Evolutionary conservation across 1,140 invertebrate genomes (phyloP).

Genomic region (Drosophila paulistorum): DNA sequence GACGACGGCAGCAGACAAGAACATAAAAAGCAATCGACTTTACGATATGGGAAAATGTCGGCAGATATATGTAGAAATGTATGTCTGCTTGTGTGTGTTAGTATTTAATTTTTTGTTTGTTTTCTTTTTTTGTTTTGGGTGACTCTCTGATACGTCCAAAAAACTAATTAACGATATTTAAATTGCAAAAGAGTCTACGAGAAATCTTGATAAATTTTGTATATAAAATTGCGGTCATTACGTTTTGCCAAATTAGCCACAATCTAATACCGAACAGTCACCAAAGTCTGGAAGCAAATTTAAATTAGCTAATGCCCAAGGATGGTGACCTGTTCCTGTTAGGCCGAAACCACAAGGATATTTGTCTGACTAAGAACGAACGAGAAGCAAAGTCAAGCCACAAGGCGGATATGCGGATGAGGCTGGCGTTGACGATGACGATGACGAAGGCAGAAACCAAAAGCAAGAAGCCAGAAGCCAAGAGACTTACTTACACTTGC

Average conservation of each 20-base stretch:
- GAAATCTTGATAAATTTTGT: slow-evolving; percentile 65
- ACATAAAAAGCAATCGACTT: slow-evolving; percentile 46
- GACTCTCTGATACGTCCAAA: slow-evolving; percentile 25
- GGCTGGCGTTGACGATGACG: neutral
- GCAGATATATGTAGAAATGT: slow-evolving; percentile 3
- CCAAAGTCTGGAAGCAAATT: slow-evolving; percentile 50
- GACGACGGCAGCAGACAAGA: slow-evolving; percentile 51
- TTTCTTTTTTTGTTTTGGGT: neutral
- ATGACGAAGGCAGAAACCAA: slow-evolving; percentile 27
- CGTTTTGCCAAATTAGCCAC: slow-evolving; percentile 64
- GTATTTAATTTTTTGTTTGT: neutral
- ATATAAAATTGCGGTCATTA: slow-evolving; percentile 52
- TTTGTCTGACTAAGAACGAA: slow-evolving; percentile 46
- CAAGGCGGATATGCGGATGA: neutral
- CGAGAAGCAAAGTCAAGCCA: slow-evolving; percentile 3
- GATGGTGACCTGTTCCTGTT: slow-evolving; percentile 22
- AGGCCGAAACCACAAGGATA: slow-evolving; percentile 51
- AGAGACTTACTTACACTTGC: slow-evolving; percentile 55
- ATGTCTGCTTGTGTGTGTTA: slow-evolving; percentile 21
- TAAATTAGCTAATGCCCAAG: slow-evolving; percentile 72
- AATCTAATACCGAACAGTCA: slow-evolving; percentile 42
- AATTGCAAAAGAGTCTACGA: slow-evolving; percentile 53
- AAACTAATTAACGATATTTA: slow-evolving; percentile 77
- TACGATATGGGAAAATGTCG: slow-evolving; percentile 9
- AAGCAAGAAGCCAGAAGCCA: slow-evolving; percentile 16